Evolutionary conservation across 2,113 vertebrate genomes (phyloP).

Genomic region (Ameiurus melas): DNA sequence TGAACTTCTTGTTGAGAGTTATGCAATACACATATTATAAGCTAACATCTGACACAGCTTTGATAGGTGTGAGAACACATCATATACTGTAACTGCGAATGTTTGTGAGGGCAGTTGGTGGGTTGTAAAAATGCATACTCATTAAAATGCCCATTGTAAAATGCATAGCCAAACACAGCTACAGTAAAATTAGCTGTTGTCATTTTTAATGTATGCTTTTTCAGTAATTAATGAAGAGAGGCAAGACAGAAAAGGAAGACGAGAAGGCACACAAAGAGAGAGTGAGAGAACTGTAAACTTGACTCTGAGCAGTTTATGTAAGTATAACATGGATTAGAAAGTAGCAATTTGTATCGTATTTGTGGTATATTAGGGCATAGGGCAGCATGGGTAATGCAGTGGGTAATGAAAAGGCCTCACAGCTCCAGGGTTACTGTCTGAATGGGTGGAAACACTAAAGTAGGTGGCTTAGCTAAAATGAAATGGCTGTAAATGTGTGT

Average conservation of each 20-base stretch:
- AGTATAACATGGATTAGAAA: not conserved
- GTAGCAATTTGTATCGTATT: not conserved
- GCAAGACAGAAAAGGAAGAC: not conserved
- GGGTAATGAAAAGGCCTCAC: no score
- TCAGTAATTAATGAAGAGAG: not conserved
- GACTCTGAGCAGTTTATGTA: not conserved
- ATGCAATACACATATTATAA: not conserved
- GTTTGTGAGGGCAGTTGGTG: not conserved
- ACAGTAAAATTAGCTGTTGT: not conserved
- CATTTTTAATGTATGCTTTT: not conserved
- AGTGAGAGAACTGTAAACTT: not conserved
- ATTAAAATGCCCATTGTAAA: no score
- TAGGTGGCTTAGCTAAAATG: not conserved
- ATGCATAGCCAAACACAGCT: not conserved
- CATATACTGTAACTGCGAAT: not conserved
- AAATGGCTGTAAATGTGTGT: not conserved
- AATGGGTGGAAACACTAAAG: no score
- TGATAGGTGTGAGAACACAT: not conserved
- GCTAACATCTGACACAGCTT: not conserved
- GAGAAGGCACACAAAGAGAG: not conserved
- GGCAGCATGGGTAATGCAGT: no score
- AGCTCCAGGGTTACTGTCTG: no score
- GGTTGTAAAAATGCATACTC: not conserved
- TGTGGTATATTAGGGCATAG: not conserved
- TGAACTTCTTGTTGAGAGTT: not conserved